Base-by-base conservation (phyloP, 1,140 invertebrate genomes). In the Zaprionus africanus region DNA sequence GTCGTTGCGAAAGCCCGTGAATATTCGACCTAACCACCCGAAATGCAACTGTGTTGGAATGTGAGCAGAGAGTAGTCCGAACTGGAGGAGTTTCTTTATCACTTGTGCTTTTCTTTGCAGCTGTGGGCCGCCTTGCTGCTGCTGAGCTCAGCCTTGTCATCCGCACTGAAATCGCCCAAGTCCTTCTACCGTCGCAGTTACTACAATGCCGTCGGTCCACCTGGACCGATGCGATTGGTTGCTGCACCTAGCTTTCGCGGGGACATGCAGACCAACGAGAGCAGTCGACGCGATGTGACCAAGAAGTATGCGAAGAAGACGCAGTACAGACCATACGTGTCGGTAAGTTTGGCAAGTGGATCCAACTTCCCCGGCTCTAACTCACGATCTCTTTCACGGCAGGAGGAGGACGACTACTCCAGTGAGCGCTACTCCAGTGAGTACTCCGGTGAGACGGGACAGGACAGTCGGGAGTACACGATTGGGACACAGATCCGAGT, bases 401-500 rank as follows among this genome's bases (percentile, higher is more conserved):
- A 92, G 77, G 91, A 92, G 24, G 91, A 92, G 38, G 91, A 92
- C 31, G 90, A 90, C 28, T 91, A 78, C 24, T 92, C 90, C 11
- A 78, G 72, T 13, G 90, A 92, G 49, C 86, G 83, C 13, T 92
- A 83, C 51, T 91, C 91, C 7, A 70, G 68, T 1, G 91, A 92
- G 15, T 92, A 80, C 51, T 86, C 91, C 0, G 83, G 77, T 2
- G 91, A 92, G 22, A 63, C 79, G 1, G 56, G 58, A 4, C 79
- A 90, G 67, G 91, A 92, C 28, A 92, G 91, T 41, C 82, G 80
- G 7, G 91, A 92, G 53, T 92, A 91, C 17, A 91, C 91, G 6
- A 92, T 92, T 28, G 91, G 91, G 51, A 92, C 91, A 4, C 91
- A 92, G 53, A 92, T 92, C n/a, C 79, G 91, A 0, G 91, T 92